Evolutionary conservation across 1,140 invertebrate genomes (phyloP).

Genomic region (Drosophila parabipectinata): DNA sequence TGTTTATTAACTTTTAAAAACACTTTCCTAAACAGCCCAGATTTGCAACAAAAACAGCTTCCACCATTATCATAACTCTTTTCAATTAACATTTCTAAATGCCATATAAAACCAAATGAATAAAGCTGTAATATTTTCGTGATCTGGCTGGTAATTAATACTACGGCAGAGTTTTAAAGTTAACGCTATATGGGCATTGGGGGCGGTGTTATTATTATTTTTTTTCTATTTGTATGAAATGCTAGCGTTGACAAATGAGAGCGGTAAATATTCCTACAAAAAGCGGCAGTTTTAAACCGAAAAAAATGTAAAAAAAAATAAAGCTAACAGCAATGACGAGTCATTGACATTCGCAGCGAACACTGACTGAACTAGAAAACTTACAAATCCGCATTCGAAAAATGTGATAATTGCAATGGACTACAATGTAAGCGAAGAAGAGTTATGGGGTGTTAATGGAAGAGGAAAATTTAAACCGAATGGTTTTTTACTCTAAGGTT

Average conservation of each 20-base stretch:
- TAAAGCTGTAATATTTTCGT: slow-evolving; percentile 43
- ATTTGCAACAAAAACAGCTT: slow-evolving; percentile 9
- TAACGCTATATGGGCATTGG: slow-evolving; percentile 74
- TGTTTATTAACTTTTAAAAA: slow-evolving; percentile 17
- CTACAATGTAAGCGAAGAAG: slow-evolving; percentile 24
- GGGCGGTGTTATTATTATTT: slow-evolving; percentile 58
- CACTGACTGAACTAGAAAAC: slow-evolving; percentile 70
- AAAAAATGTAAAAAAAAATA: not conserved
- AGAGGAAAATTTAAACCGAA: not conserved
- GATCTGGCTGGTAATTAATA: slow-evolving; percentile 71
- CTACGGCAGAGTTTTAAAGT: slow-evolving; percentile 63
- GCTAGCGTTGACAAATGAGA: slow-evolving; percentile 60
- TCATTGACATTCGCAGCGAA: slow-evolving; percentile 71
- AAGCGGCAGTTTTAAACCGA: slow-evolving; percentile 41
- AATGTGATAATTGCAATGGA: slow-evolving; percentile 61
- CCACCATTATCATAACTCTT: slow-evolving; percentile 24
- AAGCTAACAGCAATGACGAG: slow-evolving; percentile 40
- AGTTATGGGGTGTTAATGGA: slow-evolving; percentile 1
- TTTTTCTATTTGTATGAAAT: slow-evolving; percentile 27
- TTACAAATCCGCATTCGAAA: slow-evolving; percentile 40
- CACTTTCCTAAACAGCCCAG: slow-evolving; percentile 14
- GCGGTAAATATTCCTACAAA: slow-evolving; percentile 57
- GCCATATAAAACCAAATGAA: slow-evolving; percentile 54
- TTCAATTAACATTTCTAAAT: slow-evolving; percentile 73
- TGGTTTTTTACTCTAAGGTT: not conserved